phyloP scores from a whole-genome alignment of 2,888 invertebrate genomes.

The Patella ulyssiponensis region DNA sequence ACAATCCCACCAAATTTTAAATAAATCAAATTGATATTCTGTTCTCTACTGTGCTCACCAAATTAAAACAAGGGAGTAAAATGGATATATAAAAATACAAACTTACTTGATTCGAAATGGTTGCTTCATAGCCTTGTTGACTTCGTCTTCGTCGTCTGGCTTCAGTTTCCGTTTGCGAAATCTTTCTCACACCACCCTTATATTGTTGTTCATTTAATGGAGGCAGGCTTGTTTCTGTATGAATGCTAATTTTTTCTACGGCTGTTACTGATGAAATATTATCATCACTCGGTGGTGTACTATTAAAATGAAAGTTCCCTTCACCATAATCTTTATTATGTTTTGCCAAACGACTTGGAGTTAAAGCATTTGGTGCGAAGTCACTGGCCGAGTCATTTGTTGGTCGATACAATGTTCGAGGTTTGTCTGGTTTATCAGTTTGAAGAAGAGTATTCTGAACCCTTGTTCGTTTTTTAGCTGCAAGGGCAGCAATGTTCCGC shows the following conservation, averaged over 20 bases:
- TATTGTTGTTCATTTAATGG: slow-evolving; percentile 37
- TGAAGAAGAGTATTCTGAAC: slow-evolving; percentile 50
- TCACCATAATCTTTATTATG: slow-evolving; percentile 60
- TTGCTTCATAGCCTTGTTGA: background rate
- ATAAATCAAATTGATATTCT: too few species aligned
- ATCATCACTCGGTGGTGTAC: slow-evolving; percentile 51
- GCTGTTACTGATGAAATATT: slow-evolving; percentile 46
- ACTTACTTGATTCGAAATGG: background rate
- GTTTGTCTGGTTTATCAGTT: slow-evolving; percentile 40
- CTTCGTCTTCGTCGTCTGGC: background rate
- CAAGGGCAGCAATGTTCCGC: slow-evolving; percentile 67
- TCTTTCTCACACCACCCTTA: slow-evolving; percentile 27
- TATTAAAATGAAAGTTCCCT: slow-evolving; percentile 33
- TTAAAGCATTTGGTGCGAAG: slow-evolving; percentile 48
- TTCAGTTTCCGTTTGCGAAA: background rate
- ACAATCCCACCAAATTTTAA: too few species aligned
- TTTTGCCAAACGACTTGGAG: slow-evolving; percentile 64
- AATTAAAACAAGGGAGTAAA: too few species aligned
- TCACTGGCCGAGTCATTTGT: slow-evolving; percentile 27
- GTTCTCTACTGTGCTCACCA: too few species aligned
- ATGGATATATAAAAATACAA: too few species aligned
- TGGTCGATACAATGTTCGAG: slow-evolving; percentile 50
- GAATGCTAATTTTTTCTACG: slow-evolving; percentile 47
- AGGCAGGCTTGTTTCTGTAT: slow-evolving; percentile 48
- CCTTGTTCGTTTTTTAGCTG: slow-evolving; percentile 61